These are phyloP conservation scores for Caranx melampygus DNA, from an alignment of 2,113 vertebrate species.

Conservation along the genomic window DNA sequence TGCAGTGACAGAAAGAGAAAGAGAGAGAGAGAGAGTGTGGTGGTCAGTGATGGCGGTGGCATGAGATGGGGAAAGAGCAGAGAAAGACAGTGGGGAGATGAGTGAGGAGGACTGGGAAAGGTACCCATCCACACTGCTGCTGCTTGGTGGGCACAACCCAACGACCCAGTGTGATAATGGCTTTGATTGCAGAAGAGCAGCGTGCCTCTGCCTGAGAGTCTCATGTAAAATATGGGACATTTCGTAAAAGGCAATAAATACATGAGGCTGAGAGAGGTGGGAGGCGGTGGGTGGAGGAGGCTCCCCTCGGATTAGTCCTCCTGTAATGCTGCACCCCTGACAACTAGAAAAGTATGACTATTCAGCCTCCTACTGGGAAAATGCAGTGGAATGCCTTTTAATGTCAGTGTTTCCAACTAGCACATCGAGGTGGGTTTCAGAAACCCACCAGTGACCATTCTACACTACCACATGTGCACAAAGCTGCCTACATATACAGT, in stretches of 20 bases:
- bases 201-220: conserved; percentile 88
- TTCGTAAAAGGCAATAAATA: conserved; percentile 84
- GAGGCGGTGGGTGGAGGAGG: conserved; percentile 7
- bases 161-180: conserved; percentile 93
- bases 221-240: conserved; percentile 97
- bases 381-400: conserved; percentile 34
- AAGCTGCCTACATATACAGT: background rate
- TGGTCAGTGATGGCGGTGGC: conserved; percentile 22
- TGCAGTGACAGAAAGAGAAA: conserved; percentile 80
- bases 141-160: conserved; percentile 87
- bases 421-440: background rate
- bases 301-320: conserved; percentile 33
- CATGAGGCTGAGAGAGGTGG: background rate
- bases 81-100: background rate
- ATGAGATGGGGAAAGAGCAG: conserved; percentile 74
- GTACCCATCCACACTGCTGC: conserved; percentile 44
- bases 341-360: conserved; percentile 13
- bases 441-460: background rate
- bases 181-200: conserved; percentile 93
- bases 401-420: conserved; percentile 10
- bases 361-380: conserved; percentile 42
- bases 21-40: conserved; percentile 66
- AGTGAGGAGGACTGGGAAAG: conserved; percentile 23
- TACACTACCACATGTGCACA: conserved; percentile 3
- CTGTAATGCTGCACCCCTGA: conserved; percentile 11